Evolutionary conservation across 2,888 invertebrate genomes (phyloP).

Genomic region (Autographa pulchrina): DNA sequence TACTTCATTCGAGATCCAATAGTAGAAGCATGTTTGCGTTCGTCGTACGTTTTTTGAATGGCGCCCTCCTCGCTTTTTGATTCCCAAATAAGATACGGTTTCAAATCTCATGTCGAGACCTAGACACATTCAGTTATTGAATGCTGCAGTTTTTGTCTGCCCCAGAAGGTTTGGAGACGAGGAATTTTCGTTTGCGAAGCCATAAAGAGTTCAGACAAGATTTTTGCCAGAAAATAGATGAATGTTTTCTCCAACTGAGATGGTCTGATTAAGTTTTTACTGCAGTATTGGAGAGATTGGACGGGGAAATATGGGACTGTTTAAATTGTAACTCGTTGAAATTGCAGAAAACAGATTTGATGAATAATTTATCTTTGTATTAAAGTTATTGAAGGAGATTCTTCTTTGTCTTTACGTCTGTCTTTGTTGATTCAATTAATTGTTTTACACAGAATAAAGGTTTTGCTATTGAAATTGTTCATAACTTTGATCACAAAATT

Average conservation of each 20-base stretch:
- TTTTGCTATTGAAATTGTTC: not conserved
- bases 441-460: not conserved
- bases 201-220: constrained; percentile 44
- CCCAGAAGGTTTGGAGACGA: constrained; percentile 47
- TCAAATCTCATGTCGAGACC: constrained; percentile 71
- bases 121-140: constrained; percentile 64
- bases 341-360: constrained; percentile 28
- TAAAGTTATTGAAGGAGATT: not conserved
- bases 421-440: not conserved
- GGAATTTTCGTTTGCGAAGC: constrained; percentile 51
- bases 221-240: constrained; percentile 49
- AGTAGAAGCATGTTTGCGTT: constrained; percentile 65
- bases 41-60: constrained; percentile 72
- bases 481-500: not conserved
- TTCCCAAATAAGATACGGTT: constrained; percentile 81
- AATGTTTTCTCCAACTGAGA: constrained; percentile 40
- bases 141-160: constrained; percentile 63
- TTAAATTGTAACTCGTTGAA: constrained; percentile 15
- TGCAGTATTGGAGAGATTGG: constrained; percentile 45
- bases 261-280: constrained; percentile 56
- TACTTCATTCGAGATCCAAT: constrained; percentile 49
- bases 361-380: constrained; percentile 21
- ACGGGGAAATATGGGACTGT: constrained; percentile 34
- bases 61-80: constrained; percentile 70
- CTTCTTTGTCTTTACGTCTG: constrained; percentile 1